Base-by-base conservation (phyloP, 2,797 vertebrate genomes). In the Smutsia temminckii region DNA sequence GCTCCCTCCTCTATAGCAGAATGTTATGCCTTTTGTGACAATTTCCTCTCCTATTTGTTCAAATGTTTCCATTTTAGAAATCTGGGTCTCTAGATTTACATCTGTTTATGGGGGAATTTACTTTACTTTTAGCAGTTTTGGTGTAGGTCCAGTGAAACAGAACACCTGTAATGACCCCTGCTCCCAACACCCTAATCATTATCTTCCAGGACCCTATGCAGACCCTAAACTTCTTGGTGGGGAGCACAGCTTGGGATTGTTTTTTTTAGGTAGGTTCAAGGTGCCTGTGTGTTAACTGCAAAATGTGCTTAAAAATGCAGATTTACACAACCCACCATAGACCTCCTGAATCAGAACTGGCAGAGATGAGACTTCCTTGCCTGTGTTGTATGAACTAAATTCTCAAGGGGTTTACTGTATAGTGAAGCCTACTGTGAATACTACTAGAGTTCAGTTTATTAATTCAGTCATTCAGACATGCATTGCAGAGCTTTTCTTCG, bases 41-140 rank as follows among this genome's bases (percentile, higher is more conserved):
- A 29, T 93, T 95, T 94, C 86, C 11, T 92, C 61, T 93, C 13
- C 0, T 77, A 64, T 96, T 87, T 85, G 81, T 84, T 81, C 66
- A 93, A 8, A 93, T 57, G 86, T 95, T 93, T 95, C 92, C 53
- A 72, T 81, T 93, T 94, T 89, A 75, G 46, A 46, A 91, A 77
- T 79, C 64, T 57, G 2, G 32, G 42, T 85, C 79, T 72, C 55
- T 59, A 59, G 78, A 89, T 91, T 93, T 93, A 13, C 23, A 23
- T 92, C 72, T 84, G 14, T 84, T 86, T 80, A 51, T 51, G 34
- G 69, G 84, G 68, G 37, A 85, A 59, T 8, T 83, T 72, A 51
- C 61, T 87, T 93, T n/a, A 21, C 8, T 61, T 49, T 3, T 11
- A 4, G 21, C 72, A 32, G 21, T 63, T 81, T 59, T 0, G 21